Evolutionary conservation across 2,113 vertebrate species (phyloP), one percentile per base, ranked within the genome.

Genomic region (Neofelis nebulosa): DNA sequence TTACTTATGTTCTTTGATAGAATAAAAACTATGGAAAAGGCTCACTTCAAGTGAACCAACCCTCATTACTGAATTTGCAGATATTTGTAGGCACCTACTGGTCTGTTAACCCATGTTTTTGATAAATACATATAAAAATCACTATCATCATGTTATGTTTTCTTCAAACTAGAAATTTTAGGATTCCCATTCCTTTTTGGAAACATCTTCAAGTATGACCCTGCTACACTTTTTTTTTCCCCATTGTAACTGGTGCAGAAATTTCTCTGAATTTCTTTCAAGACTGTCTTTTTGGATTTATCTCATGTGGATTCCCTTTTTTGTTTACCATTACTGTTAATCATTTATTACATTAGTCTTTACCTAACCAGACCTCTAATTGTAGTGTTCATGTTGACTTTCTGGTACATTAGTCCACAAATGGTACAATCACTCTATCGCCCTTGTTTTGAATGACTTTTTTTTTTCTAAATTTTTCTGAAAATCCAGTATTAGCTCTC

Each of bases 391-490:
- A 3, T 79, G 5, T 14, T 66, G 57, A 68, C 48, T 73, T 29
- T 93, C 48, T 86, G 27, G 38, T 74, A 63, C 57, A 33, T 83
- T 63, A 68, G 23, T 65, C 36, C 38, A 8, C 89, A 74, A 89
- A 41, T 79, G 29, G 27, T 29, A 69, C 4, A 36, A 41, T 91
- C 33, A 18, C 38, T 83, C 4, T n/a, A 29, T 66, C 76, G 15
- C 18, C n/a, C 48, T 94, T 92, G 7, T 74, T 89, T 79, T 63
- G 52, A 94, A 93, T 74, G 61, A 31, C 6, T 33, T 93, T 19
- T 89, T 81, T 89, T 96, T 95, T 27, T 92, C 50, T 91, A 21
- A 14, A 80, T 87, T 95, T 91, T 57, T 66, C 41, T 80, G 52
- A 57, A 97, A 91, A 91, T 65, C 27, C 45, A 83, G 10, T 73